These are phyloP conservation scores for Myotis brandtii DNA, from an alignment of 2,113 vertebrate genomes.

Conservation along the genomic window DNA sequence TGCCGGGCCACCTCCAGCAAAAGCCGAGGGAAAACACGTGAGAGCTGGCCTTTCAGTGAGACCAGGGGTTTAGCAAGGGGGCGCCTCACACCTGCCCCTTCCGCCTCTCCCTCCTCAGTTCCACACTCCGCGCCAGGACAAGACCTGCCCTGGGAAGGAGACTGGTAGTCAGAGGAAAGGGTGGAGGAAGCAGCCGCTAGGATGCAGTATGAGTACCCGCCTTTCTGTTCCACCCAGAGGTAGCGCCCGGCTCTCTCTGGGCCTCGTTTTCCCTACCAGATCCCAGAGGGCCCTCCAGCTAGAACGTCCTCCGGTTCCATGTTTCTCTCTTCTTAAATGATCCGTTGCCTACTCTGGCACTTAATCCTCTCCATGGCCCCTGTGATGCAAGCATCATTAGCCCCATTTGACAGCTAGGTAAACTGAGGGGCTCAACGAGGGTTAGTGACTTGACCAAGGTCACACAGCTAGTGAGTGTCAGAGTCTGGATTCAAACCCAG, in stretches of 20 bases:
- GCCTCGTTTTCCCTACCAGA: not conserved
- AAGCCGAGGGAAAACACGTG: fast-evolving
- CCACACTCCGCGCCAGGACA: too few relatives aligned
- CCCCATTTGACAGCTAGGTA: not conserved
- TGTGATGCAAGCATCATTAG: not conserved
- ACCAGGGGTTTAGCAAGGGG: fast-evolving
- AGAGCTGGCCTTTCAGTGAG: not conserved
- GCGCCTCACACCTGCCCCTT: not conserved
- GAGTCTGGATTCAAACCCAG: not conserved
- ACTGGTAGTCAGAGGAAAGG: not conserved
- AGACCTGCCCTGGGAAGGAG: not conserved
- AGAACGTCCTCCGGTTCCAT: not conserved
- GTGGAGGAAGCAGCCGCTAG: not conserved
- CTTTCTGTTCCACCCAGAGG: too few relatives aligned
- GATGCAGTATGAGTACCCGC: fast-evolving
- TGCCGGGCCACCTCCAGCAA: not conserved
- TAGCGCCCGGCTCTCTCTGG: not conserved
- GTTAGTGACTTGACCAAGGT: not conserved
- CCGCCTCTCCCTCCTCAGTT: not conserved
- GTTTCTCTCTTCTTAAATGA: not conserved
- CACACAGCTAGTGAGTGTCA: not conserved
- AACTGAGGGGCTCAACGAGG: not conserved
- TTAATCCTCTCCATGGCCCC: not conserved
- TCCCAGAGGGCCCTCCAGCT: not conserved
- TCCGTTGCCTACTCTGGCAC: not conserved